A percentile compares a stretch with the other conserved stretches of the same genome.
Evolutionary conservation across 35 echinoderm and acorn worm genomes (phyloP).

Genomic region (Holothuria glaberrima): DNA sequence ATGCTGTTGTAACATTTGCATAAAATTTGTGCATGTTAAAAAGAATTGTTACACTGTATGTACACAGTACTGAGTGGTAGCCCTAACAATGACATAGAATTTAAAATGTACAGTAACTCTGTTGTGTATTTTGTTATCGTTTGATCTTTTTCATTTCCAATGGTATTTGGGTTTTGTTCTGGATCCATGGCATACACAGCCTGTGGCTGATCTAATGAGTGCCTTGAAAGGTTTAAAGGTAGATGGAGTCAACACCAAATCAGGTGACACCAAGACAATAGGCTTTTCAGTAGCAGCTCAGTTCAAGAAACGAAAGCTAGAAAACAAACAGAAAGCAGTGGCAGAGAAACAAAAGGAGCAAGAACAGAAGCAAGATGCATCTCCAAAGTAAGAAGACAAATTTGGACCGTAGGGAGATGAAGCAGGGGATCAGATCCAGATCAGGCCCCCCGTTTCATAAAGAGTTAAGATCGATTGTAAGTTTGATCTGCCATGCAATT

Average conservation of each 20-base stretch:
- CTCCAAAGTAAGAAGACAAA: neutral
- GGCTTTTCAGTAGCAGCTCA: constrained; percentile 29
- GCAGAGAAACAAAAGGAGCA: neutral
- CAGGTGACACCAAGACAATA: constrained; percentile 4
- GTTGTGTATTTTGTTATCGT: neutral
- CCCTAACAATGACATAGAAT: no score
- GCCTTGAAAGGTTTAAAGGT: constrained; percentile 16
- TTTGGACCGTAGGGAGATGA: no score
- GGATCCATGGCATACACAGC: neutral
- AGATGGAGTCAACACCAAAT: constrained; percentile 7
- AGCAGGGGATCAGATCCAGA: no score
- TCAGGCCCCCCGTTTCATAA: no score
- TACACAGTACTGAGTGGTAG: no score
- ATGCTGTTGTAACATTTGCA: no score
- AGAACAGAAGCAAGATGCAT: neutral
- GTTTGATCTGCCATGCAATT: no score
- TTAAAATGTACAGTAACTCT: neutral
- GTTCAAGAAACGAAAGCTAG: constrained; percentile 21
- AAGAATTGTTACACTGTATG: no score
- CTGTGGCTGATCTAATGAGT: constrained; percentile 21
- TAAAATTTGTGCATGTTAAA: no score
- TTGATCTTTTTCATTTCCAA: neutral
- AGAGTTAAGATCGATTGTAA: no score
- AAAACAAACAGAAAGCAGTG: constrained; percentile 24
- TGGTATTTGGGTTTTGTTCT: neutral